Evolutionary conservation across 1,140 invertebrate species (phyloP).

Genomic region (Popillia japonica): DNA sequence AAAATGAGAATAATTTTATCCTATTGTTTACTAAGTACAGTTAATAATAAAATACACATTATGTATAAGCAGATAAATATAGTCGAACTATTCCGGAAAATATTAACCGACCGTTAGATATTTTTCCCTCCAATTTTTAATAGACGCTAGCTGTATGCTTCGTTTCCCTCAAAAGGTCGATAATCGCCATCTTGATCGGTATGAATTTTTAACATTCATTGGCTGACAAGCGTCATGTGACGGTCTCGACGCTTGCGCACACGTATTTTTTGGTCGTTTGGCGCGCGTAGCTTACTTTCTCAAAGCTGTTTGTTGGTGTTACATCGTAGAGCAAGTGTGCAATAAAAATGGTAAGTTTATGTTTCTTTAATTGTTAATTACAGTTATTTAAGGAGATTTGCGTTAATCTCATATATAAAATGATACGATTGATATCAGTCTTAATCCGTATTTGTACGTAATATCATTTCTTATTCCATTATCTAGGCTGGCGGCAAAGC

Average conservation of each 20-base stretch:
- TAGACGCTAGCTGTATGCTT: constrained; percentile 21
- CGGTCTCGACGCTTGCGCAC: constrained; percentile 29
- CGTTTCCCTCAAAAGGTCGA: constrained; percentile 22
- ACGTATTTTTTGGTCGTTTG: not conserved
- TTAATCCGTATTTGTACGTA: not conserved
- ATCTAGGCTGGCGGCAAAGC: constrained; percentile 97
- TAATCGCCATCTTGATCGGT: constrained; percentile 36
- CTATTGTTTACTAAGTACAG: no score
- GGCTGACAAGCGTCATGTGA: not conserved
- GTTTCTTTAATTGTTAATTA: constrained; percentile 10
- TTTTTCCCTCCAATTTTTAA: constrained; percentile 39
- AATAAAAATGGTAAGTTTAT: constrained; percentile 39
- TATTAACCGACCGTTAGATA: constrained; percentile 37
- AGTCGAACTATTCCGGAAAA: not conserved
- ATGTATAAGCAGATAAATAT: not conserved
- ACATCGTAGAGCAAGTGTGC: not conserved
- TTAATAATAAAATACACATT: no score
- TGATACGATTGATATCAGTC: not conserved
- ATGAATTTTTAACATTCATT: constrained; percentile 23
- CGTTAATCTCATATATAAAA: not conserved
- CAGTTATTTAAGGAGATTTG: no score
- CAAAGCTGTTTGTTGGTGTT: constrained; percentile 27
- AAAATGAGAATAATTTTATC: no score
- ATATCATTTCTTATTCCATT: constrained; percentile 48
- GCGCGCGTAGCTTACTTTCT: constrained; percentile 37